Base-by-base conservation (phyloP, 2,888 invertebrate genomes). In the Fragum fragum region DNA sequence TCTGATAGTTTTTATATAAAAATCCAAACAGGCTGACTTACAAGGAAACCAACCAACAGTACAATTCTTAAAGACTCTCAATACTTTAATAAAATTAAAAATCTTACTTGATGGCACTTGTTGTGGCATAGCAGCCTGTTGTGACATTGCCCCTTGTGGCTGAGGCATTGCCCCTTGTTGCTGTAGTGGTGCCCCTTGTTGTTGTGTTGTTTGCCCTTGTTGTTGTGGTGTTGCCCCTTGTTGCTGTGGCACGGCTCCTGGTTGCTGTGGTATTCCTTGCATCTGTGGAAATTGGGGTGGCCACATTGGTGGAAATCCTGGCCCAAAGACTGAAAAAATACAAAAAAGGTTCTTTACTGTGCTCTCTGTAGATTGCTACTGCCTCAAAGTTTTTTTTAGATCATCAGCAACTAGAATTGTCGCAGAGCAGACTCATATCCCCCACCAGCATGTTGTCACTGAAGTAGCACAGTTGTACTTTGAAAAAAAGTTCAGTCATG, bases 261-360 rank as follows among this genome's bases (percentile, higher is more conserved):
- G 47, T 47, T 14, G 47, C 47, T 52, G 71, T 32, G 57, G 57
- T 16, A 23, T 47, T 47, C 7, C 47, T 47, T 14, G 47, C 47
- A 47, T 47, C 47, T 47, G 61, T n/a, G 69, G 53, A 42, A 77
- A 81, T 53, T 81, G 88, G 63, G 73, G 88, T 9, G 84, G 87
- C 83, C 85, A 85, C 85, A 87, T 86, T 26, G 71, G 86, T 52
- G 87, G 85, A 53, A 89, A 85, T 21, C 85, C 85, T 18, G 73
- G 86, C 28, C 74, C 81, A 79, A 89, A 89, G 78, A 88, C 89
- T 89, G 79, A 55, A 77, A 87, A 18, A 70, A 6, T 21, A 18
- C 6, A 74, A 26, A 63, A 71, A 28, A 42, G 7, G 28, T 36
- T 36, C 36, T 53, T 9, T n/a, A n/a, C n/a, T n/a, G n/a, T n/a